Base-by-base conservation (phyloP, 2,113 vertebrate genomes). In the Perca fluviatilis region DNA sequence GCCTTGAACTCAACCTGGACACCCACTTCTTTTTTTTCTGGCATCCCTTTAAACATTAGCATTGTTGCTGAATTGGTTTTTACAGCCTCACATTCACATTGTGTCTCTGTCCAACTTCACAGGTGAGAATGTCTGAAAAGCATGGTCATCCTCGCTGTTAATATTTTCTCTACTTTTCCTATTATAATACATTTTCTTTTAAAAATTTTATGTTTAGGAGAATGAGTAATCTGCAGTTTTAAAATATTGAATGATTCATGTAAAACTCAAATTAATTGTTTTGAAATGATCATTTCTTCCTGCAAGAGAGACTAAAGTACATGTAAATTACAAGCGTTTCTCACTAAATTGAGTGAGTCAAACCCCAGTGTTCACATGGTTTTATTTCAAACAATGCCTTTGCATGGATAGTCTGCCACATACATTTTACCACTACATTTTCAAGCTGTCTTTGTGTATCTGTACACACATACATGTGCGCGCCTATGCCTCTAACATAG, bases 1-100 rank as follows among this genome's bases (percentile, higher is more conserved):
- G 87, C 92, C 93, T 87, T 92, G 88, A 95, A 92, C 94, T 91
- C 88, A 66, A 86, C 89, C 90, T 76, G 73, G 70, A 89, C 63
- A 65, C 77, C 27, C 33, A 62, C 65, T 54, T 49, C 25, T 74
- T 86, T 51, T 86, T 54, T 69, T 66, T 46, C 53, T 60, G 30
- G 58, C 58, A 51, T 64, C 36, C 56, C 43, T 53, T 64, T 53
- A 30, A 54, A 78, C 70, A 71, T 50, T 47, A 81, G 21, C 43
- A 56, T 54, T 30, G 2, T 21, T 57, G 25, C 74, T 43, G 61
- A 61, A 63, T 13, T 53, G 60, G 15, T 74, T 67, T 62, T 33
- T 51, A 23, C 10, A 60, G 11, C 46, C 21, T 54, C 56, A 57
- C 18, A 11, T 5, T 40, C 3, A 57, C 14, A 7, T 4, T 40